Base-by-base conservation (phyloP, 2,888 invertebrate genomes). In the Trichopria drosophilae region DNA sequence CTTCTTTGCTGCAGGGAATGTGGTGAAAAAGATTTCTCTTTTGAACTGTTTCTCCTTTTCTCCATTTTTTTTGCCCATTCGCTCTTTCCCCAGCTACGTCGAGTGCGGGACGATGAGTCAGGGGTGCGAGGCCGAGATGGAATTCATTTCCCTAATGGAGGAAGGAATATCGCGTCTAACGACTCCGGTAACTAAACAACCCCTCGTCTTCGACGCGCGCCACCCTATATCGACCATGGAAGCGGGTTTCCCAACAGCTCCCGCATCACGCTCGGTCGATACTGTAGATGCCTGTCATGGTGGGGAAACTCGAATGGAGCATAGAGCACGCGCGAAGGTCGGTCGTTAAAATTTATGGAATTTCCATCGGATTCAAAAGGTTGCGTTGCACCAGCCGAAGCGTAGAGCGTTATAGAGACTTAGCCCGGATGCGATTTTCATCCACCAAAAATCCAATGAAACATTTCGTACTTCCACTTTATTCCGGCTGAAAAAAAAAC, bases 131-230 rank as follows among this genome's bases (percentile, higher is more conserved):
- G 34, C 41, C 46, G 59, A 56, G 55, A 47, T 59, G 60, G 62
- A 67, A 68, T 69, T 70, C 69, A 70, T 70, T 70, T 68, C 63
- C 68, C 67, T 70, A 70, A 70, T 70, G 70, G 70, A 67, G 62
- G 63, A 64, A 65, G 65, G 59, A 67, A 62, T 65, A 68, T 66
- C 58, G 57, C 51, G 54, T 63, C 64, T 63, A 64, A 66, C 64
- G 64, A 64, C 61, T 56, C 60, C 58, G 57, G 58, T 61, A 63
- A 64, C 66, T 66, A 66, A 68, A 68, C 61, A 52, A 60, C 40
- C 46, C 44, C 22, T 51, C 52, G 51, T 46, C 62, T 56, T 59
- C 65, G 53, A 42, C 51, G 51, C 20, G 29, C 19, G n/a, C 12
- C 19, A 15, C 39, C 29, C 52, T 10, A n/a, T n/a, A n/a, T n/a